Base-by-base conservation (phyloP, 2,797 vertebrate genomes). In the Xyrichtys novacula region DNA sequence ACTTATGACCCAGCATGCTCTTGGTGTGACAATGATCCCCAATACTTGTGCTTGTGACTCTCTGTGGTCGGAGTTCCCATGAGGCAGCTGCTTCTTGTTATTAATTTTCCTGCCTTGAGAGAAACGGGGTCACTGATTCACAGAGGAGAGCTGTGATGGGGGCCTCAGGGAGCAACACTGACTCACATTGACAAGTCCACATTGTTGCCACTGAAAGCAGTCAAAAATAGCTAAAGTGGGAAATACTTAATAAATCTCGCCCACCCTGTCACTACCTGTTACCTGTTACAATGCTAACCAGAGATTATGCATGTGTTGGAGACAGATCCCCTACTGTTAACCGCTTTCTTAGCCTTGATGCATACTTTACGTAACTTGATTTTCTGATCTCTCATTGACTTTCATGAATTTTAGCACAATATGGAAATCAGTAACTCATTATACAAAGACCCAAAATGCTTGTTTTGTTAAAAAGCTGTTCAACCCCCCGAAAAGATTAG, bases 61-160 rank as follows among this genome's bases (percentile, higher is more conserved):
- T 74, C 64, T 43, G 84, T 76, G 71, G 57, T 47, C 9, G 32
- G 63, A 58, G 74, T 65, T 83, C 85, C 85, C 73, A 64, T 50
- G 80, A 86, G 86, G 69, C 63, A 68, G 47, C 80, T 43, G 69
- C 76, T 84, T 75, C 74, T 84, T 82, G 71, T 92, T 89, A 88
- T 91, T 88, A 88, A 87, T 90, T 86, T 83, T 71, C 72, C 88
- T 85, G 78, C 67, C 76, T 79, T 71, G 59, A 84, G 82, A 83
- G 76, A 90, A 94, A 91, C 58, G 80, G 88, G 92, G 91, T 92
- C 92, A 91, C 69, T 85, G 86, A 90, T 87, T 93, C 92, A 89
- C 91, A 84, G 85, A 80, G 88, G 88, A 87, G 71, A 4, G 56
- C 74, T 73, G 80, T 53, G 74, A 84, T 70, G 71, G 74, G 74